Base-by-base conservation (phyloP, 2,113 vertebrate genomes). In the Spea multiplicata region DNA sequence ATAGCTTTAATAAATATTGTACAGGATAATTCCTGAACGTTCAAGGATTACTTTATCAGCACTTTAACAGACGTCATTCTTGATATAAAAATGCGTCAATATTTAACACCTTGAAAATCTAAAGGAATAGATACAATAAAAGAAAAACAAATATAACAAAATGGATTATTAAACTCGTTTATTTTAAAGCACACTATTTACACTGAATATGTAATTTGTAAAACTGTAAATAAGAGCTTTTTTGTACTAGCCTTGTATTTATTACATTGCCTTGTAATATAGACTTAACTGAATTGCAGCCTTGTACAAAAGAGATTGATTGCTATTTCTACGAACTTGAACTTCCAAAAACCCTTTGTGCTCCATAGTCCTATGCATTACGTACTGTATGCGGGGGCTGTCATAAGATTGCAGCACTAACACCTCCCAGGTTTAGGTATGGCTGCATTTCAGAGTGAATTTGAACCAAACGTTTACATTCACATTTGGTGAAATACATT, bases 161-260 rank as follows among this genome's bases (percentile, higher is more conserved):
- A 75, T 91, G 81, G 87, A 90, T 90, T 91, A 88, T 88, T 92
- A 88, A 89, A 89, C 83, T 62, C 85, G 87, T 90, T 89, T 94
- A 89, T 87, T 91, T 91, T 89, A 89, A 91, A 91, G 87, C 87
- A 90, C 90, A 87, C 85, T 87, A 89, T 91, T 92, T 92, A 91
- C 91, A 92, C 90, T 87, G 89, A 92, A 87, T 88, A 88, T 3
- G 90, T 91, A 90, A 90, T 92, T 94, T 93, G 93, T 93, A 91
- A 92, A 91, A 91, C 88, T 95, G 93, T 94, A 93, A 93, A 94
- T 95, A 93, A 93, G 91, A 92, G 89, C 90, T 94, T 95, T 95
- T 30, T 80, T 95, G 88, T 94, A 95, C 89, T 93, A 90, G 92
- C 89, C 87, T 88, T 82, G 84, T 94, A 93, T 92, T 94, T 94